Evolutionary conservation across 2,113 vertebrate species (phyloP), one percentile per base, ranked within the genome.

Genomic region (Laticauda colubrina): DNA sequence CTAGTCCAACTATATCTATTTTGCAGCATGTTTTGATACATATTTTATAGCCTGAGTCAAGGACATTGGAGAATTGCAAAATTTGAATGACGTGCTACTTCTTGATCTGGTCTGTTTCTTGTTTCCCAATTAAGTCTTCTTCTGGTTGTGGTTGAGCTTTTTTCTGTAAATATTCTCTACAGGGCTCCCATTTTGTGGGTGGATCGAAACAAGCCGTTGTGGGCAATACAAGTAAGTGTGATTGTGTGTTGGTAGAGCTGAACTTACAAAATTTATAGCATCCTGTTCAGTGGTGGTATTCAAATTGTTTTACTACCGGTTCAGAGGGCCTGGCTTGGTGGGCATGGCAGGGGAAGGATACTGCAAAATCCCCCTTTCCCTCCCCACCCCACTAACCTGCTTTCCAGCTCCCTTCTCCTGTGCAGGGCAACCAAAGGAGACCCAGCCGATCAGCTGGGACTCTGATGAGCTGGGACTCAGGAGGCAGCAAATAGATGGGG

Each of bases 171-270:
- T 88, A 1, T n/a, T 51, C 88, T 92, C 43, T 61, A 9, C 96
- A 98, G 98, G 98, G 97, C 96, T 0, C 98, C 98, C 53, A 98
- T 98, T 96, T 95, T 98, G 2, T 98, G 99, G 99, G 99, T 99
- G 95, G 98, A 99, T 34, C 98, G 99, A 12, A 99, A 98, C 93
- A 96, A 97, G 85, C 96, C 98, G 0, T 98, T 99, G 61, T 99
- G 99, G 99, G 99, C 98, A 11, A 98, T 99, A 95, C 99, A 99
- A 98, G 99, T 99, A 96, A 98, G 98, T 93, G 98, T 93, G 24
- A 34, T 86, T 59, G 34, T 5, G 39, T 8, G 54, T 57, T 24
- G 14, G 11, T 56, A 18, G 34, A 20, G 4, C 23, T 3, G 43
- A 24, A 1, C 20, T 20, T 8, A 10, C 56, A 45, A 92, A 88